Percentiles rank a stretch among this genome's conserved stretches.
phyloP scores from a whole-genome alignment of 2,113 vertebrate species.

The Tyrannus savana region DNA sequence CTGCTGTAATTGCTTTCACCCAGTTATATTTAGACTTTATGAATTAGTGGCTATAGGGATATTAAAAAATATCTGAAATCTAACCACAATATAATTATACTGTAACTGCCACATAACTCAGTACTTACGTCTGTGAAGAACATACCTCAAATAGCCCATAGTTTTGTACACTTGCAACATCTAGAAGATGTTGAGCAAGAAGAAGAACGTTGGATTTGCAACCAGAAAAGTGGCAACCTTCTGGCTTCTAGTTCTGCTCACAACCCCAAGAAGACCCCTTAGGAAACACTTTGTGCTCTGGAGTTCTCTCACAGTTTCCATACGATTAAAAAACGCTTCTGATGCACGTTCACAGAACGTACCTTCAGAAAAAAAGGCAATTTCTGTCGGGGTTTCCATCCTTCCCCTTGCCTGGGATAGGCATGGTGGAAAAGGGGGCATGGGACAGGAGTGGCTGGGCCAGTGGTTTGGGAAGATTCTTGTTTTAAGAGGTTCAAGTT shows the following conservation, averaged over 20 bases:
- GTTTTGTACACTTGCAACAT: not conserved
- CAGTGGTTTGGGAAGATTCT: not conserved
- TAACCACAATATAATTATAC: not conserved
- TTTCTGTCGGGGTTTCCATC: not conserved
- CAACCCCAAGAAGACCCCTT: not conserved
- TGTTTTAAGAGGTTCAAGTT: not conserved
- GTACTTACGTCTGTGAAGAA: not conserved
- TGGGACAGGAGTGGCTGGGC: not conserved
- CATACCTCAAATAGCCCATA: not conserved
- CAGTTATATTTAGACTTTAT: not conserved
- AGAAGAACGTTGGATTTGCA: not conserved
- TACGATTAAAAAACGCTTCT: not conserved
- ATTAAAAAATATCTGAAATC: not conserved
- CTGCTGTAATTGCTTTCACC: not conserved
- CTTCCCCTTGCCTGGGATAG: fast-evolving
- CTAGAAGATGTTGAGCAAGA: not conserved
- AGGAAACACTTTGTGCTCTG: not conserved
- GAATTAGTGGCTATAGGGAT: not conserved
- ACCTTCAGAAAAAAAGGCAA: not conserved
- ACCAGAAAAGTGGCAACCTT: not conserved
- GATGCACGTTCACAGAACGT: not conserved
- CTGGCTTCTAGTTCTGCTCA: not conserved
- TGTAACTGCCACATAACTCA: not conserved
- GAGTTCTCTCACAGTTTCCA: not conserved
- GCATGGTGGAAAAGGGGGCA: not conserved